Base-by-base conservation (phyloP, 2,113 vertebrate genomes). In the Urocolius indicus region DNA sequence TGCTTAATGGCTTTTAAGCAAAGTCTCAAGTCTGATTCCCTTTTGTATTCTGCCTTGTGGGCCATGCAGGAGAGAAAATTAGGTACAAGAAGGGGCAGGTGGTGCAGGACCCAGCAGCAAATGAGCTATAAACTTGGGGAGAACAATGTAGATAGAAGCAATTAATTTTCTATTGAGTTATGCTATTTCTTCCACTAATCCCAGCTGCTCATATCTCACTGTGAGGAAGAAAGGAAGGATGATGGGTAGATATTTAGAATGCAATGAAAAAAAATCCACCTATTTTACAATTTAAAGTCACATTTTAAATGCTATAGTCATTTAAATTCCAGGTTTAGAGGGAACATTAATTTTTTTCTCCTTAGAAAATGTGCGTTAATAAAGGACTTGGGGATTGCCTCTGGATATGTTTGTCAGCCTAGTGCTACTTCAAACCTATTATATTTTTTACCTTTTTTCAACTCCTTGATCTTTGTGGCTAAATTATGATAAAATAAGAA, bases 241-340 rank as follows among this genome's bases (percentile, higher is more conserved):
- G 93, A 93, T 74, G 84, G 94, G 84, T 52, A 97, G 91, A 83
- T 90, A 91, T 81, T 79, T 96, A 51, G 79, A 95, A 84, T 75
- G 79, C 63, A 84, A 68, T 83, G 88, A 75, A 95, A 97, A 97
- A 73, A 61, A 95, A 91, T 81, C 73, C 49, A 87, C 30, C 63
- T 95, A 90, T 92, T 82, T 95, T 96, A 71, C 74, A 92, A 73
- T 94, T 94, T 86, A 61, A 97, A 67, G 52, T 82, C 78, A 85
- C 82, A 3, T 72, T 68, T 95, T 96, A 97, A 97, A 97, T 96
- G 43, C 24, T 61, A 66, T 94, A 94, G 71, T 36, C 38, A 91
- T 96, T 94, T 97, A 87, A 97, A 97, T 96, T 93, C 75, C 87
- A 95, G 68, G 88, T 97, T 95, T 68, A 95, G 88, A 41, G 91